A percentile compares a stretch with the other conserved stretches of the same genome.
phyloP scores from a whole-genome alignment of 1,140 invertebrate species.

The Apis laboriosa region DNA sequence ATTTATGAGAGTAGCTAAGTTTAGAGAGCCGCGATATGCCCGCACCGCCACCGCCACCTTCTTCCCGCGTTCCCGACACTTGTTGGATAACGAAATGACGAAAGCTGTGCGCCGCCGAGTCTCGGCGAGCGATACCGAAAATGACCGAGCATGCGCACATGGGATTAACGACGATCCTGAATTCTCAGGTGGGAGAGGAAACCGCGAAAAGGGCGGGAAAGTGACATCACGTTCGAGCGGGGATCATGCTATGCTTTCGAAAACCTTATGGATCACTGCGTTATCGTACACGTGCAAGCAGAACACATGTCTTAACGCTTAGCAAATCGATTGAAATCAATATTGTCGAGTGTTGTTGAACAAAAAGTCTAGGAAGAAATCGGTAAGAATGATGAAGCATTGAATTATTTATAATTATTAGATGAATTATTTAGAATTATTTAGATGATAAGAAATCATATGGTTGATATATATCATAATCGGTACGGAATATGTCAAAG shows the following conservation, averaged over 20 bases:
- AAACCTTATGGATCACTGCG: conserved; percentile 1
- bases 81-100: conserved; percentile 68
- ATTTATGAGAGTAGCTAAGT: conserved; percentile 70
- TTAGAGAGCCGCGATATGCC: conserved; percentile 65
- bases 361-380: not conserved
- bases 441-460: not conserved
- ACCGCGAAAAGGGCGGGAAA: conserved; percentile 25
- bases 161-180: not conserved
- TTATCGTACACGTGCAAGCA: not conserved
- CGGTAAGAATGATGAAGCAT: not conserved
- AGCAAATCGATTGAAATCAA: not conserved
- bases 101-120: conserved; percentile 27
- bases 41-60: conserved; percentile 22
- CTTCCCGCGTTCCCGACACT: conserved; percentile 60
- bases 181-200: not conserved
- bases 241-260: conserved; percentile 2
- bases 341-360: not conserved
- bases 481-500: conserved; percentile 12
- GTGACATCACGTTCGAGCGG: not conserved
- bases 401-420: too few relatives aligned
- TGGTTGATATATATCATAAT: not conserved
- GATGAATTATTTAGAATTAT: not conserved
- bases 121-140: not conserved
- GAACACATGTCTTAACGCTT: not conserved
- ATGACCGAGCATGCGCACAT: not conserved